Evolutionary conservation across 2,888 invertebrate species (phyloP).

Genomic region (Megastigmus dorsalis): DNA sequence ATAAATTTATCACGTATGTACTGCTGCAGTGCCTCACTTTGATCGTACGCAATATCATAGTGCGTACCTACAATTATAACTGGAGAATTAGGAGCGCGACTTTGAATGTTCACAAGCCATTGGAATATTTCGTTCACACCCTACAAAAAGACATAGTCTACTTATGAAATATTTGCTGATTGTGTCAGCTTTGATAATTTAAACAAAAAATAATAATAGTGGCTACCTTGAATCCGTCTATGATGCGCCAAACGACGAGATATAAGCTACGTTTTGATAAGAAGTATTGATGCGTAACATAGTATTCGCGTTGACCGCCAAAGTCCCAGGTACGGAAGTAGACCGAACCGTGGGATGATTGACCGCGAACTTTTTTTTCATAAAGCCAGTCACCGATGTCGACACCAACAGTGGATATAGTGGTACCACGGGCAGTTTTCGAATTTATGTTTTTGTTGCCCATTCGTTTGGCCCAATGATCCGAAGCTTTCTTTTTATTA

Average conservation of each 20-base stretch:
- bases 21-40: slow-evolving; percentile 90
- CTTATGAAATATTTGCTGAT: too few relatives aligned
- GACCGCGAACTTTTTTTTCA: slow-evolving; percentile 87
- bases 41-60: slow-evolving; percentile 88
- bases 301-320: slow-evolving; percentile 98
- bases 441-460: slow-evolving; percentile 89
- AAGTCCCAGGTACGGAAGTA: slow-evolving; percentile 99
- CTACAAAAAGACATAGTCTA: slow-evolving; percentile 21
- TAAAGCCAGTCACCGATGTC: slow-evolving; percentile 97
- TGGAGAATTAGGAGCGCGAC: slow-evolving; percentile 96
- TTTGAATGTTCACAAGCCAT: slow-evolving; percentile 97
- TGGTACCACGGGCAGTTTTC: slow-evolving; percentile 84
- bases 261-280: slow-evolving; percentile 95
- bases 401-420: slow-evolving; percentile 97
- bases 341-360: slow-evolving; percentile 86
- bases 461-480: slow-evolving; percentile 97
- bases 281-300: slow-evolving; percentile 99
- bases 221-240: slow-evolving; percentile 83
- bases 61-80: slow-evolving; percentile 98
- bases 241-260: slow-evolving; percentile 95
- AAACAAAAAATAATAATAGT: background rate
- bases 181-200: background rate
- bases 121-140: slow-evolving; percentile 93
- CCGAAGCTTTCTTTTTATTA: slow-evolving; percentile 80
- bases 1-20: slow-evolving; percentile 91